Evolutionary conservation across 2,888 invertebrate species (phyloP), one percentile per base, ranked within the genome.

Genomic region (Cynaeus angustus): DNA sequence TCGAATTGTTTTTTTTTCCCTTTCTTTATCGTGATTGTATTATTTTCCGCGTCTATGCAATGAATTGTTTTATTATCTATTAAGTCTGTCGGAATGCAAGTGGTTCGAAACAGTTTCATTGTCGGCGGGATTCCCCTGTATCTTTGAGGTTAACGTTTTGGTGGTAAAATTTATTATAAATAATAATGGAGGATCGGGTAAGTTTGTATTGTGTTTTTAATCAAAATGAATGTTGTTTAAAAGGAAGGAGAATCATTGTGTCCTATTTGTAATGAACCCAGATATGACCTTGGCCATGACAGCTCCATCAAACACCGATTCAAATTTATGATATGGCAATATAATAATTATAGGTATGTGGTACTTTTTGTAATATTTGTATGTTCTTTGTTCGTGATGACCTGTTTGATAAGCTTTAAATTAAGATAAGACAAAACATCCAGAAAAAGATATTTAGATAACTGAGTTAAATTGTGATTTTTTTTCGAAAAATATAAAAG

Each of bases 311-410:
- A 58, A 28, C 56, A 58, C 43, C 41, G 43, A 45, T 58, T 28
- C 41, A 9, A 58, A 12, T 58, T 58, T 26, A 21, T 13, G 1
- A 43, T 41, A 26, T 58, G 21, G 28, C 12, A n/a, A 21, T 58
- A 58, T 21, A 58, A 41, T 28, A 43, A 58, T 7, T 43, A 43
- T 13, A 21, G 56, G 56, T 58, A 28, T n/a, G n/a, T n/a, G n/a
- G n/a, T n/a, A n/a, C n/a, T n/a, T n/a, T n/a, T n/a, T n/a, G n/a
- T n/a, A n/a, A n/a, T n/a, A n/a, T 21, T 21, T 21, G 4, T 21
- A 1, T 21, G 1, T 21, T 1, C 21, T 21, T 21, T 21, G 21
- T 3, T 1, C 21, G 21, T 21, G 21, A 4, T 4, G 21, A 4
- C 4, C 21, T 21, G 4, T 21, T 21, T 21, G 21, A 1, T 21